Base-by-base conservation (phyloP, 2,113 vertebrate genomes). In the Paramisgurnus dabryanus region DNA sequence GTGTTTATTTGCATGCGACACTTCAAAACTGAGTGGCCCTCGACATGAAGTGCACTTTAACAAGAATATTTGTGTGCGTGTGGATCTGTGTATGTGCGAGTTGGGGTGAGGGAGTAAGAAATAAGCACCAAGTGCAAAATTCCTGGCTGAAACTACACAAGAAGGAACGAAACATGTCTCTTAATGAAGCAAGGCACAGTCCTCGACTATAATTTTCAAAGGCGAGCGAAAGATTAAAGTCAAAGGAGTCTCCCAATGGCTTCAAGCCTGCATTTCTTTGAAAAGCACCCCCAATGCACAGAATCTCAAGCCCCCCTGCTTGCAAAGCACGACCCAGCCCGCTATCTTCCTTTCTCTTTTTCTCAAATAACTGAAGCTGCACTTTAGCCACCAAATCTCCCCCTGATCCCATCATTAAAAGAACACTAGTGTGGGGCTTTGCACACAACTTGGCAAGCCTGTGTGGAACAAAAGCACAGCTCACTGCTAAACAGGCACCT, bases 171-270 rank as follows among this genome's bases (percentile, higher is more conserved):
- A 93, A 90, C 91, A 93, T 92, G 90, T 93, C 92, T 94, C 93
- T 93, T 94, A 94, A 94, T 94, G 92, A 94, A 94, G 92, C 92
- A 89, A 90, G 85, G 92, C 90, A 86, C 92, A 90, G 92, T 92
- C 90, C 92, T 93, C 88, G 89, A 91, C 91, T 91, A 88, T 94
- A 91, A 93, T 93, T 94, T 93, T 94, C 93, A 94, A 94, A 93
- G 93, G 90, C 91, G 81, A 82, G 88, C 87, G 87, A 67, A 91
- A 94, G 93, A 94, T 94, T 94, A 93, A 94, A 94, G 93, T 94
- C 93, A 94, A 93, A 93, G 92, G 91, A 93, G 91, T 85, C 92
- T 93, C 92, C 93, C 93, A 94, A 94, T 93, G 93, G 92, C 91
- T 92, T 92, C 90, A 87, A 93, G 91, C 92, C 90, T 93, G 90